phyloP scores from a whole-genome alignment of 2,888 invertebrate genomes.

The Tetranychus truncatus region DNA sequence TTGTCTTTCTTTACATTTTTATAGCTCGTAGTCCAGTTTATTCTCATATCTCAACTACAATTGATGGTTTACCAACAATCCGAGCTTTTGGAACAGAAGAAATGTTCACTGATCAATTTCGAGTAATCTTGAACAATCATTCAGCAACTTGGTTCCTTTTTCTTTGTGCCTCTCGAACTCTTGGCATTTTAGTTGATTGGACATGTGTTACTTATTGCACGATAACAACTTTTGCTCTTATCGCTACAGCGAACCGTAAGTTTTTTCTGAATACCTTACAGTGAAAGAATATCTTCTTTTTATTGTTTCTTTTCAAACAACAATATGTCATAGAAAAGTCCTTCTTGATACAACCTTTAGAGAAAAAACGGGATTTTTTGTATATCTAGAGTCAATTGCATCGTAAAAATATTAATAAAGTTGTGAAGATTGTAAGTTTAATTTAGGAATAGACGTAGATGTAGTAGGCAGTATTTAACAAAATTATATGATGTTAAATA shows the following conservation, averaged over 20 bases:
- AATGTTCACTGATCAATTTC: constrained; percentile 38
- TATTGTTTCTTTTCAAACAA: too few species aligned
- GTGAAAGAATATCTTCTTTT: too few species aligned
- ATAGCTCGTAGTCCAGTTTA: constrained; percentile 53
- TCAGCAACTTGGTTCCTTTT: constrained; percentile 82
- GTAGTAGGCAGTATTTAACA: too few species aligned
- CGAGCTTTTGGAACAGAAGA: constrained; percentile 66
- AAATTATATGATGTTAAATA: too few species aligned
- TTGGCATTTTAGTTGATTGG: constrained; percentile 78
- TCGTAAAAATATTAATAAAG: too few species aligned
- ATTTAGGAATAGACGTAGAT: too few species aligned
- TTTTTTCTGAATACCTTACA: background rate
- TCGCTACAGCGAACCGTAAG: background rate
- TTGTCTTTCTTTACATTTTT: too few species aligned
- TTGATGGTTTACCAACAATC: constrained; percentile 77
- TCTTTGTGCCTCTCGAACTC: constrained; percentile 70
- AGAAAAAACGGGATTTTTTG: too few species aligned
- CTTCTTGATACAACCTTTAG: too few species aligned
- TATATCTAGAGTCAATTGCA: too few species aligned
- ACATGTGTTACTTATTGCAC: constrained; percentile 69
- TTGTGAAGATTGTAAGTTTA: too few species aligned
- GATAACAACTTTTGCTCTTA: constrained; percentile 47
- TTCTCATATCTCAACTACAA: constrained; percentile 67
- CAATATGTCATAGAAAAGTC: too few species aligned
- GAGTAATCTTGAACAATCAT: constrained; percentile 46